phyloP scores from a whole-genome alignment of 2,888 invertebrate species.

The Cybosia mesomella region DNA sequence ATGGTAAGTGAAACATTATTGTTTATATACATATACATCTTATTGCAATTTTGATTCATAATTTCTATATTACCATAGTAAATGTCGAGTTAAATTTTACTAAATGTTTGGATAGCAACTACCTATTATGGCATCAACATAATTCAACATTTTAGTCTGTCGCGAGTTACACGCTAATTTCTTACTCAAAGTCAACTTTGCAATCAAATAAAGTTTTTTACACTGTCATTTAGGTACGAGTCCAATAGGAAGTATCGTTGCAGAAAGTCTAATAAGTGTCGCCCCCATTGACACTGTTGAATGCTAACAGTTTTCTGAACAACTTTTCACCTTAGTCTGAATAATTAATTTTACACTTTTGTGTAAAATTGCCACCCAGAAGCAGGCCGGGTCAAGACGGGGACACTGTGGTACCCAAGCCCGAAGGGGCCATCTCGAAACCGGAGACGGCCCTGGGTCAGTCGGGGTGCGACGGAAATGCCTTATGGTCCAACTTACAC shows the following conservation, averaged over 20 bases:
- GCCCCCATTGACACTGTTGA: not conserved
- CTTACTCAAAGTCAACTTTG: not conserved
- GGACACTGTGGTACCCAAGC: no score
- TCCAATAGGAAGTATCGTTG: not conserved
- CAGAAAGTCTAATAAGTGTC: not conserved
- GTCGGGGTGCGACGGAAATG: no score
- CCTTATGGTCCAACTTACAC: no score
- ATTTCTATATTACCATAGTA: not conserved
- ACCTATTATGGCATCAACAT: not conserved
- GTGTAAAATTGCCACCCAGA: no score
- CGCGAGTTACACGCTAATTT: not conserved
- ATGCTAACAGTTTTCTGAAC: not conserved
- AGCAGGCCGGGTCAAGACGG: no score
- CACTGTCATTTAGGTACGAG: not conserved
- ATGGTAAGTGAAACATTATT: constrained; percentile 86
- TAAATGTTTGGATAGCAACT: not conserved
- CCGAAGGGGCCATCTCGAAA: no score
- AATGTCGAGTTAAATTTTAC: not conserved
- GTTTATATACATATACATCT: not conserved
- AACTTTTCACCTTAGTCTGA: not conserved
- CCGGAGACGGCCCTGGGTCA: no score
- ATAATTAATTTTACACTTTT: no score
- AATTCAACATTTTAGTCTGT: not conserved
- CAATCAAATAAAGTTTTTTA: not conserved
- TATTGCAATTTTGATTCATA: not conserved